Evolutionary conservation across 2,113 vertebrate species (phyloP).

Genomic region (Gymnobelideus leadbeateri): DNA sequence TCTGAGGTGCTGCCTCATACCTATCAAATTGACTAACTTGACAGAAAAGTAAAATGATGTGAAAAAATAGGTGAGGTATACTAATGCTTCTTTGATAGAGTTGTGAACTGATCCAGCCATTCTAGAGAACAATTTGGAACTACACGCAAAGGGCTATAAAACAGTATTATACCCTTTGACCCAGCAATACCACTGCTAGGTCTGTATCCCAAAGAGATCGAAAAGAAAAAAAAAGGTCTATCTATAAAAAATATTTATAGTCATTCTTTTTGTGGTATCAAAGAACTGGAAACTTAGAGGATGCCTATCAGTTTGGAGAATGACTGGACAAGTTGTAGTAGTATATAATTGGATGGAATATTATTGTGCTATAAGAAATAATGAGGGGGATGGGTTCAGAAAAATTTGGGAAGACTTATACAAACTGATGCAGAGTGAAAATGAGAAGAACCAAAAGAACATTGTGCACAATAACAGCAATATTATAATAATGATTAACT

Average conservation of each 20-base stretch:
- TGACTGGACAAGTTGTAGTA: background rate
- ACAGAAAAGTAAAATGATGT: background rate
- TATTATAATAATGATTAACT: background rate
- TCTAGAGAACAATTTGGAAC: background rate
- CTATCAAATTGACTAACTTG: background rate
- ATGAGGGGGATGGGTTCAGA: background rate
- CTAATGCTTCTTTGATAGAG: background rate
- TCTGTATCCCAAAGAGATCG: background rate
- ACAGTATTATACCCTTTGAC: background rate
- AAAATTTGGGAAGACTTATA: background rate
- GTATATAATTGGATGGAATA: background rate
- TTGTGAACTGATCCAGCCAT: background rate
- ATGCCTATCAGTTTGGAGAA: background rate
- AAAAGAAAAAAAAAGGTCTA: background rate
- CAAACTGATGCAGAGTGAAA: background rate
- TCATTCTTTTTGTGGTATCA: background rate
- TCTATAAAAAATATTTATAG: background rate
- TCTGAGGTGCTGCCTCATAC: background rate
- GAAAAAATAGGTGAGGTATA: background rate
- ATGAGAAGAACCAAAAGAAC: background rate
- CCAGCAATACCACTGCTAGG: background rate
- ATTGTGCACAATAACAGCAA: background rate
- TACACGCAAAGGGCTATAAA: background rate
- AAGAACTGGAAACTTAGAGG: background rate
- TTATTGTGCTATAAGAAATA: background rate